Conservation (phyloP, 2,888 invertebrate genomes). For the Eubasilissa splendida region DNA sequence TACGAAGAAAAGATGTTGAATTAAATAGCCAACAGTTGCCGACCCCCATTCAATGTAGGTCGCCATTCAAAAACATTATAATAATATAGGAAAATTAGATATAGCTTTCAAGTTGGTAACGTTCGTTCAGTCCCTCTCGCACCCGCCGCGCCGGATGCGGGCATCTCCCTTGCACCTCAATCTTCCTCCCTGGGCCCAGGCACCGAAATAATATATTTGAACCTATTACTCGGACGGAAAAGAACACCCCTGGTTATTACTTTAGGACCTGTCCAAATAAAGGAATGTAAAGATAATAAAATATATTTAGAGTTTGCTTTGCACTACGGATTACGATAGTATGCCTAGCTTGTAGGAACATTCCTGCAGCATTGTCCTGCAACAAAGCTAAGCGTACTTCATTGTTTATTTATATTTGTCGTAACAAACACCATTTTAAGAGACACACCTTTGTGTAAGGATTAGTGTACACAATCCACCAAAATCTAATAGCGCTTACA, state of each 20-base stretch:
- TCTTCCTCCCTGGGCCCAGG: conserved; percentile 46
- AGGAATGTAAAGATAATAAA: conserved; percentile 56
- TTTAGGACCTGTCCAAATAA: conserved; percentile 54
- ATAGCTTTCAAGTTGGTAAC: conserved; percentile 50
- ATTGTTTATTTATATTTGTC: conserved; percentile 39
- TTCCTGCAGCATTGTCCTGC: conserved; percentile 32
- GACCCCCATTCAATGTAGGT: conserved; percentile 52
- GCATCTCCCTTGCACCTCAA: not conserved
- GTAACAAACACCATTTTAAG: conserved; percentile 26
- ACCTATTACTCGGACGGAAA: conserved; percentile 52
- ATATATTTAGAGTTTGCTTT: conserved; percentile 49
- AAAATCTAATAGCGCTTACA: conserved; percentile 27
- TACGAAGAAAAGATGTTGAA: no score
- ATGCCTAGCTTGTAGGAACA: not conserved
- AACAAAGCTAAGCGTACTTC: conserved; percentile 19
- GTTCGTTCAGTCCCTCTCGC: conserved; percentile 35
- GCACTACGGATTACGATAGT: conserved; percentile 38
- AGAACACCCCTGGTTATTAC: conserved; percentile 52
- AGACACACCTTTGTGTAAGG: conserved; percentile 38
- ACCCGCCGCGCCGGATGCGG: conserved; percentile 6
- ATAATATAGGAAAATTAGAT: conserved; percentile 56
- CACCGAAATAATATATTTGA: conserved; percentile 54
- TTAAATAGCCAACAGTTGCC: not conserved
- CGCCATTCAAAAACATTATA: conserved; percentile 58
- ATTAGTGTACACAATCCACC: conserved; percentile 21